These are phyloP conservation scores for Apodemus sylvaticus DNA, from an alignment of 2,113 vertebrate species.

Conservation along the genomic window DNA sequence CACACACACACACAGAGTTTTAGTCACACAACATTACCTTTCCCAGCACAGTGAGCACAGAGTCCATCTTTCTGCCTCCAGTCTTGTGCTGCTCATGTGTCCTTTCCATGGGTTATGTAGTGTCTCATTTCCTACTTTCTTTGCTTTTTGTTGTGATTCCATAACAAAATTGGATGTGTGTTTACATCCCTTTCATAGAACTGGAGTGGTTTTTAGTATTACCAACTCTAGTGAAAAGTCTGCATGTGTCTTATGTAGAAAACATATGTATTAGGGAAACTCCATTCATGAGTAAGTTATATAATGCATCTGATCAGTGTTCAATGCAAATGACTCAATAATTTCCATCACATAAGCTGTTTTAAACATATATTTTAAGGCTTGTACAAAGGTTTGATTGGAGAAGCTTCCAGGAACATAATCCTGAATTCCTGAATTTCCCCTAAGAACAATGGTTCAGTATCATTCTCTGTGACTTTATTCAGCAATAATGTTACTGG, in stretches of 20 bases:
- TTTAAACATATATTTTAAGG: background rate
- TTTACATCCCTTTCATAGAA: background rate
- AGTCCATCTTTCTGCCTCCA: background rate
- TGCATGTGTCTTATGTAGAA: background rate
- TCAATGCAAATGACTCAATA: background rate
- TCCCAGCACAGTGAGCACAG: background rate
- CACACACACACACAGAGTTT: too few relatives aligned
- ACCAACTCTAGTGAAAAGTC: background rate
- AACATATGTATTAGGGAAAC: background rate
- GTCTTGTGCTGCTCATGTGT: background rate
- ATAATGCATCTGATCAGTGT: background rate
- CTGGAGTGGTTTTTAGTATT: background rate
- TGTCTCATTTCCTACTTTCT: background rate
- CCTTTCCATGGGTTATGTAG: background rate
- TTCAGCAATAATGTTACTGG: background rate
- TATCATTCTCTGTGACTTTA: background rate
- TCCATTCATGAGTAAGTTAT: background rate
- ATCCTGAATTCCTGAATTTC: background rate
- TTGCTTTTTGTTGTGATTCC: conserved; percentile 9
- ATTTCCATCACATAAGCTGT: background rate
- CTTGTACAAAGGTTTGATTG: background rate
- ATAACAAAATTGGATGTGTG: background rate
- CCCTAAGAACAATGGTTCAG: background rate
- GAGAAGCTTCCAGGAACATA: background rate
- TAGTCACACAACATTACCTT: background rate